phyloP scores from a whole-genome alignment of 2,888 invertebrate species.

The Melanostoma scalare region DNA sequence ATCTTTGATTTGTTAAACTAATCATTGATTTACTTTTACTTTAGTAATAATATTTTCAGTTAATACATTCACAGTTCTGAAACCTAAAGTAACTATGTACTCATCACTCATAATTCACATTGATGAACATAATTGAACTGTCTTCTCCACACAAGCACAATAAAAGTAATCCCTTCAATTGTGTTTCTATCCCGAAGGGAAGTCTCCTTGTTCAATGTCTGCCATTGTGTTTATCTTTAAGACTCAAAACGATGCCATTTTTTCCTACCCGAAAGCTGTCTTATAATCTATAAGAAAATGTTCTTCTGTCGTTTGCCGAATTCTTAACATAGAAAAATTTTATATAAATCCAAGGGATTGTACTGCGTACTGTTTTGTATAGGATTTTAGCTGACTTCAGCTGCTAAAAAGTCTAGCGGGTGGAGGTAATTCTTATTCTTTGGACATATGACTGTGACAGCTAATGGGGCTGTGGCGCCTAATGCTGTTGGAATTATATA shows the following conservation, averaged over 20 bases:
- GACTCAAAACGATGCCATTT: slow-evolving; percentile 34
- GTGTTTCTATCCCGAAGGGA: neutral
- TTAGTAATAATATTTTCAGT: too few relatives aligned
- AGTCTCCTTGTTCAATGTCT: slow-evolving; percentile 25
- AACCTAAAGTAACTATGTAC: too few relatives aligned
- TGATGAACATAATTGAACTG: slow-evolving; percentile 25
- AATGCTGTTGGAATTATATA: too few relatives aligned
- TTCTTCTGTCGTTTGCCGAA: neutral
- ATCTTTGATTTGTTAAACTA: too few relatives aligned
- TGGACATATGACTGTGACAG: too few relatives aligned
- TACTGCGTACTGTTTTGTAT: slow-evolving; percentile 7
- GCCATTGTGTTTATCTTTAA: slow-evolving; percentile 22
- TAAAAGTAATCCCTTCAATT: slow-evolving; percentile 18
- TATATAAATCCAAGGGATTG: slow-evolving; percentile 19
- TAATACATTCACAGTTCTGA: too few relatives aligned
- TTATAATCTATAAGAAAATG: slow-evolving; percentile 22
- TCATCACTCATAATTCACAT: slow-evolving; percentile 29
- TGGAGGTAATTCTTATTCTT: too few relatives aligned
- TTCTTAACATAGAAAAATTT: slow-evolving; percentile 13
- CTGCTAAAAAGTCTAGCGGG: too few relatives aligned
- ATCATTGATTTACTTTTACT: too few relatives aligned
- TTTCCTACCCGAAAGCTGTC: slow-evolving; percentile 34
- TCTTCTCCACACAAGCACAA: neutral
- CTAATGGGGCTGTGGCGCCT: too few relatives aligned
- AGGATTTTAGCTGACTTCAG: too few relatives aligned